phyloP scores from a whole-genome alignment of 2,797 vertebrate species.

The Oreochromis mossambicus region DNA sequence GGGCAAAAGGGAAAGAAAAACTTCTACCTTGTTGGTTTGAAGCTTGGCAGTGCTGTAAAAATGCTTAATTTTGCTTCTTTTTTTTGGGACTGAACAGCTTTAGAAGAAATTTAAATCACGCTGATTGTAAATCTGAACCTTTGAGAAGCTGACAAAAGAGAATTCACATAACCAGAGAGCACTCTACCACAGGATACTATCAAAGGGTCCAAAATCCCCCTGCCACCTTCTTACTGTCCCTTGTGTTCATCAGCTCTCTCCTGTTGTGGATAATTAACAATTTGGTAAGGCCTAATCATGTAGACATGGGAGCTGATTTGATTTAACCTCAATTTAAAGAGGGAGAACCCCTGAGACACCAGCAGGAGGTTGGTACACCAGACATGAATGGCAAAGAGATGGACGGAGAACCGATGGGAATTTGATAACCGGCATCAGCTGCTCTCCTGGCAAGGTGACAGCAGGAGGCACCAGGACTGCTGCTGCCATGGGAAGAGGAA shows the following conservation, averaged over 20 bases:
- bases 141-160: not conserved
- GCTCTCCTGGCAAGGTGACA: constrained; percentile 20
- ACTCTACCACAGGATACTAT: not conserved
- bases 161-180: not conserved
- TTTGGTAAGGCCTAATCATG: constrained; percentile 58
- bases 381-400: constrained; percentile 32
- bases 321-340: constrained; percentile 67
- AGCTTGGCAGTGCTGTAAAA: not conserved
- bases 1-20: not conserved
- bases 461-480: not conserved
- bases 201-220: not conserved
- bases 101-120: not conserved
- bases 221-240: not conserved
- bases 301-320: constrained; percentile 55
- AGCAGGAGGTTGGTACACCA: constrained; percentile 15
- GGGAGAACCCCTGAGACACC: constrained; percentile 28
- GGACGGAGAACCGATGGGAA: constrained; percentile 28
- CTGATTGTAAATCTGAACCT: not conserved
- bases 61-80: not conserved
- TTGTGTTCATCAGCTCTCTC: constrained; percentile 23
- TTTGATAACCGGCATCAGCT: constrained; percentile 42
- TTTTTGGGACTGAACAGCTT: not conserved
- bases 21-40: constrained; percentile 5
- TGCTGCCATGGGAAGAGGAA: not conserved
- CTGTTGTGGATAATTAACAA: constrained; percentile 58